These are phyloP conservation scores for Poeciliopsis infans DNA, from an alignment of 2,797 vertebrate species.

Conservation along the genomic window DNA sequence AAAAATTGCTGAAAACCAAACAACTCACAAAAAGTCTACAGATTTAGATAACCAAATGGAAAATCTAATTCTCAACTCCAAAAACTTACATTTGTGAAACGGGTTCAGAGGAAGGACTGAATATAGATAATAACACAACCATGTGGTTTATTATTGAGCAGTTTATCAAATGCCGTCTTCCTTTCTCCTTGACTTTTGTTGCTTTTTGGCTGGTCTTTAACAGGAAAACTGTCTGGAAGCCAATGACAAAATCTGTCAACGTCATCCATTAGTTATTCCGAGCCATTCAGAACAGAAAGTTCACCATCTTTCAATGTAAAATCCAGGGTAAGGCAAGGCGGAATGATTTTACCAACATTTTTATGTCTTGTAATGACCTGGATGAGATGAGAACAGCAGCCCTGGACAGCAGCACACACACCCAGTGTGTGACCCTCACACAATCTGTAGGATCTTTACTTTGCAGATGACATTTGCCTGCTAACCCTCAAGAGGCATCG, in stretches of 20 bases:
- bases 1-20: not conserved
- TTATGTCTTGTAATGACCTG: not conserved
- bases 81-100: not conserved
- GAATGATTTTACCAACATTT: not conserved
- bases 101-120: not conserved
- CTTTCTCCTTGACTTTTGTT: not conserved
- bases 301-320: not conserved
- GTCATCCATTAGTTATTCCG: not conserved
- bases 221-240: not conserved
- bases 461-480: not conserved
- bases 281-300: not conserved
- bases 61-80: not conserved
- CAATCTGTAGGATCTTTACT: not conserved
- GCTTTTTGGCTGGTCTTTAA: not conserved
- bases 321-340: not conserved
- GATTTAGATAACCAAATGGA: not conserved
- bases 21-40: not conserved
- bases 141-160: not conserved
- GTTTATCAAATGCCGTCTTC: not conserved
- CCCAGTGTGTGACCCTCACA: not conserved
- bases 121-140: not conserved
- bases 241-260: not conserved
- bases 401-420: not conserved
- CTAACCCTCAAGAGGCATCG: not conserved
- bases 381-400: not conserved